Evolutionary conservation across 1,140 invertebrate genomes (phyloP).

Genomic region (Orchestia grillus): DNA sequence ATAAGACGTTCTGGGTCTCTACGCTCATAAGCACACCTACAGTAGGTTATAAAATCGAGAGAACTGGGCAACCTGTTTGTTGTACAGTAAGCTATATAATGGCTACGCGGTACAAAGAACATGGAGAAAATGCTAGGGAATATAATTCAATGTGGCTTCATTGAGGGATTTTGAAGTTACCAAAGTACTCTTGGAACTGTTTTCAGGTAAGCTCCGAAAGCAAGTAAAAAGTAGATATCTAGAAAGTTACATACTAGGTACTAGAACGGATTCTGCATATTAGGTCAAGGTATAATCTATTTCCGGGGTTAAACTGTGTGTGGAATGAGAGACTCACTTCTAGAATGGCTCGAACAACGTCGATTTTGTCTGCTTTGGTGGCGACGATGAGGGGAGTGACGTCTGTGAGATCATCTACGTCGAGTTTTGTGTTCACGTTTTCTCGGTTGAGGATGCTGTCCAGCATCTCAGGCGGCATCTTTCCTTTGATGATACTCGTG

Average conservation of each 20-base stretch:
- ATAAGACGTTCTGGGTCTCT: no score
- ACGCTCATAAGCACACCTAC: no score
- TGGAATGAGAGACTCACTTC: neutral
- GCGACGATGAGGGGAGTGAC: slow-evolving; percentile 33
- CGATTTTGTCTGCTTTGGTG: neutral
- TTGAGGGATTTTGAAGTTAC: neutral
- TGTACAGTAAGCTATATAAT: no score
- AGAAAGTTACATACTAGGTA: no score
- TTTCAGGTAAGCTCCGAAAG: no score
- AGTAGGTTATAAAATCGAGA: no score
- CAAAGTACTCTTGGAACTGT: neutral
- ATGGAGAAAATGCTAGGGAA: no score
- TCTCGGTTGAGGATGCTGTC: slow-evolving; percentile 32
- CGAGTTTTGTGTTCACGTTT: slow-evolving; percentile 29
- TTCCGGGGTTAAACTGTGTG: neutral
- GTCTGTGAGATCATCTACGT: slow-evolving; percentile 14
- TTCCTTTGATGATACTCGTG: neutral
- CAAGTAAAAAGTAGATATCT: neutral
- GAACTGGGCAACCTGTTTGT: no score
- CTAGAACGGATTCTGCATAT: neutral
- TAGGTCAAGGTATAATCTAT: neutral
- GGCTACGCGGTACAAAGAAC: no score
- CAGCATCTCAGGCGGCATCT: neutral
- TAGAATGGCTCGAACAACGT: neutral
- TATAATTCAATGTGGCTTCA: neutral